Base-by-base conservation (phyloP, 2,113 vertebrate genomes). In the Tapirus terrestris region DNA sequence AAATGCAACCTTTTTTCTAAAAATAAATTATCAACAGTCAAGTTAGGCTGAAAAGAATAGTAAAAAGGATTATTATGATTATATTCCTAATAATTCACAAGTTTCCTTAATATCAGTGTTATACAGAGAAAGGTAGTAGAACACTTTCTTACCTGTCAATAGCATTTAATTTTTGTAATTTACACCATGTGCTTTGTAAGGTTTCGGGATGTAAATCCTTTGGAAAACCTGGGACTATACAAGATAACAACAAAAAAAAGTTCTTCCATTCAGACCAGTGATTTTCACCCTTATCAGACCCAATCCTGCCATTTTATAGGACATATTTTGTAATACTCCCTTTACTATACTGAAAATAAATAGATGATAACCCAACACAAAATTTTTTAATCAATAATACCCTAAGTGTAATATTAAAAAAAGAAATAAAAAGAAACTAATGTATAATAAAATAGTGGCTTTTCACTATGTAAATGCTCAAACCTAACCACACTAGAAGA, bases 1-100 rank as follows among this genome's bases (percentile, higher is more conserved):
- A 95, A 96, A 94, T n/a, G 43, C 36, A 96, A 80, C 51, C 51
- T 84, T 95, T 94, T 90, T 70, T 27, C 94, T 83, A 76, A 91
- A 90, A 94, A 39, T 91, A 87, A 96, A 95, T 65, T 39, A 80
- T 25, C 68, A 45, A 36, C 3, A 63, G 58, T 96, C 67, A 96
- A 95, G 67, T 60, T 36, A 81, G 31, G 61, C 27, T 93, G 45
- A 83, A 76, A 9, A 81, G 80, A 97, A 86, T 23, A 81, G n/a
- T 48, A 89, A 96, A 93, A 79, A 81, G 60, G 58, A 21, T 77
- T 56, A 93, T 84, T 84, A 65, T 75, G 17, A 97, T 79, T 85
- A 86, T 9, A 91, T 84, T 93, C 82, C 70, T 86, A 89, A 89
- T 5, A 20, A 87, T 61, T 17, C 70, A 92, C 36, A 87, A 92